Evolutionary conservation across 2,888 invertebrate genomes (phyloP), one percentile per base, ranked within the genome.

Genomic region (Cryptus armator): DNA sequence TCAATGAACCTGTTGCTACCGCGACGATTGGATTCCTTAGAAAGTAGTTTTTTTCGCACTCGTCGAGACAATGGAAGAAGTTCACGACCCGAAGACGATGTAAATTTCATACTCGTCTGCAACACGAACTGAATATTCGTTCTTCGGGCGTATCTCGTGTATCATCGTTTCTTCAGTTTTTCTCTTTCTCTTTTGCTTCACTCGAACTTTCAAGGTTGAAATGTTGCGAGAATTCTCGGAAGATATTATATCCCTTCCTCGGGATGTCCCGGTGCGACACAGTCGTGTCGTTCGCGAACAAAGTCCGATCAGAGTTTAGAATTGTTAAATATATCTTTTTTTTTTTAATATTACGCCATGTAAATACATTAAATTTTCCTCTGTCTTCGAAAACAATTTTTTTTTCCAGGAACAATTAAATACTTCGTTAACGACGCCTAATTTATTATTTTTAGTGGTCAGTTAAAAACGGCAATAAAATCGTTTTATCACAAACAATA

Each of bases 1-100:
- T 75, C 75, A 68, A 44, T 75, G 79, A 83, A 74, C 83, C 24
- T 29, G 32, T 46, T 53, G 19, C 53, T n/a, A 9, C 24, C n/a
- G 43, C 53, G 16, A 29, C 48, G n/a, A 29, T 32, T 51, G 53
- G 72, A 46, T 48, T 78, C 19, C n/a, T 56, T 78, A 19, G 77
- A 74, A 72, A 77, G 83, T 72, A 16, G 12, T 2, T 64, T 72
- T 72, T 77, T 77, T 37, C 32, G 48, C 72, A n/a, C 24, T 32
- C n/a, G 6, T 14, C 44, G 66, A n/a, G 44, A 66, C 68, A 67
- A 53, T 76, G 67, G n/a, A 46, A 7, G 32, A 24, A 19, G 37
- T 83, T 62, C 44, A 12, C 51, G 74, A 68, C 16, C 19, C 43
- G 37, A 56, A 46, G 43, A 19, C 56, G 14, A 72, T 24, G 14